Conservation (phyloP, 1,140 invertebrate species). For the Drosophila murphyi region DNA sequence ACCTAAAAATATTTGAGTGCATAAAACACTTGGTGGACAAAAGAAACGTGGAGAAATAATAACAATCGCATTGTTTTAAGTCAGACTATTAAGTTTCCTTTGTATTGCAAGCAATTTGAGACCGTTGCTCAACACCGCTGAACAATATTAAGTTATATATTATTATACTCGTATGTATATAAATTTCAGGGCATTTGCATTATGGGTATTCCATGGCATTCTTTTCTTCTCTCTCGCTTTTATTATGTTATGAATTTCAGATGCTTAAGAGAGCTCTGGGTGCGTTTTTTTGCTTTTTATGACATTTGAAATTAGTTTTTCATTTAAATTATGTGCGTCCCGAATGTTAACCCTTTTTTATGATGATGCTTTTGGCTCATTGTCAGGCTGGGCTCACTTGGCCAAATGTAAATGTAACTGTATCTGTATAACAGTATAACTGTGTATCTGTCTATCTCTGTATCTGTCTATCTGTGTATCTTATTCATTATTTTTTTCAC, state of each 20-base stretch:
- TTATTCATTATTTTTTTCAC: conserved; percentile 68
- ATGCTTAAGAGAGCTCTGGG: conserved; percentile 7
- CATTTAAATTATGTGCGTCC: conserved; percentile 55
- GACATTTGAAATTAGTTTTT: conserved; percentile 60
- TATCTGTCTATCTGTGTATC: not conserved
- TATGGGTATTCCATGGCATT: not conserved
- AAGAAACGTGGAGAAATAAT: not conserved
- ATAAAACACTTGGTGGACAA: not conserved
- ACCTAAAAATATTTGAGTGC: too few relatives aligned
- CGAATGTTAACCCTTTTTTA: conserved; percentile 51
- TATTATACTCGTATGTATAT: not conserved
- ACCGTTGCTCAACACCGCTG: not conserved
- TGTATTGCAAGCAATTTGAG: not conserved
- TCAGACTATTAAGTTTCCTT: too few relatives aligned
- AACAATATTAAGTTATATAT: conserved; percentile 23
- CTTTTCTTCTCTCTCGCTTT: not conserved
- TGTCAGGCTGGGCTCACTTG: not conserved
- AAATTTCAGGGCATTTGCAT: conserved; percentile 10
- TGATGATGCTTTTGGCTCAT: conserved; percentile 10
- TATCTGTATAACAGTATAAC: conserved; percentile 4
- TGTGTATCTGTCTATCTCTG: conserved; percentile 6
- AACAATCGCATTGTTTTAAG: not conserved
- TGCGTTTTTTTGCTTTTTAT: conserved; percentile 27
- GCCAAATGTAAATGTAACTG: conserved; percentile 14
- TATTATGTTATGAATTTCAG: conserved; percentile 14